Evolutionary conservation across 2,113 vertebrate species (phyloP).

Genomic region (Pan troglodytes): NHGRI_mPanTro3-v2.1_pri NC_072411.2:116256001-116256500

Average conservation of each 20-base stretch:
- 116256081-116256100: constrained; percentile 58
- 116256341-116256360: constrained; percentile 31
- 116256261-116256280: constrained; percentile 73
- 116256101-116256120: constrained; percentile 59
- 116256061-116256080: constrained; percentile 55
- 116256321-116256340: background rate
- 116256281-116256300: constrained; percentile 55
- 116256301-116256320: constrained; percentile 35
- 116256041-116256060: constrained; percentile 58
- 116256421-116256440: background rate
- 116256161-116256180: constrained; percentile 76
- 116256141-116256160: constrained; percentile 79
- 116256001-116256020: constrained; percentile 27
- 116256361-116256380: constrained; percentile 34
- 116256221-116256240: constrained; percentile 76
- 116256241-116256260: constrained; percentile 83
- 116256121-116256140: constrained; percentile 79
- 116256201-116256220: constrained; percentile 78
- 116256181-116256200: constrained; percentile 85
- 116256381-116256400: constrained; percentile 5
- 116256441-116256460: background rate
- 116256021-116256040: constrained; percentile 1
- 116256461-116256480: background rate
- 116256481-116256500: constrained; percentile 34
- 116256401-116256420: background rate